Conservation (phyloP, 2,797 vertebrate genomes). For the Lacerta viridis region DNA sequence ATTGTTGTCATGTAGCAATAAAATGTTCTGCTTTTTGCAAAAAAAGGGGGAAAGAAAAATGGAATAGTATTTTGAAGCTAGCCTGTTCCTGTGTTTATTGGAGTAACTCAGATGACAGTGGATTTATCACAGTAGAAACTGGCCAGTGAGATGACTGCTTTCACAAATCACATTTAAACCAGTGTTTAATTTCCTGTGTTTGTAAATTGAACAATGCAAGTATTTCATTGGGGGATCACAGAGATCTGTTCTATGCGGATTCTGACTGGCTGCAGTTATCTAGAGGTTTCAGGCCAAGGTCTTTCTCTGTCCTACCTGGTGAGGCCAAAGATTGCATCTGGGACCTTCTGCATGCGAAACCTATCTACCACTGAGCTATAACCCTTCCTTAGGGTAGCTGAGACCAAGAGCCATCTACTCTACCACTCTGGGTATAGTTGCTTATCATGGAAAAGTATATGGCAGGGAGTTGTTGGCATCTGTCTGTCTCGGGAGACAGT, state of each 20-base stretch:
- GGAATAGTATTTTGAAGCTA: neutral
- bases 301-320: neutral
- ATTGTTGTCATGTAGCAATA: neutral
- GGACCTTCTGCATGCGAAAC: neutral
- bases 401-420: neutral
- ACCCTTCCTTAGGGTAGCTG: neutral
- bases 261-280: neutral
- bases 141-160: neutral
- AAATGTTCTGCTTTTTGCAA: conserved; percentile 41
- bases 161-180: neutral
- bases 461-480: neutral
- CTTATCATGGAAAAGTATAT: neutral
- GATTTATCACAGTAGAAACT: neutral
- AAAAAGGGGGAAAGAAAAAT: neutral
- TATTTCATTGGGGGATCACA: neutral
- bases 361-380: neutral
- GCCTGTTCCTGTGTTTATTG: neutral
- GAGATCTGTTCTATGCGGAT: no score
- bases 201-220: neutral
- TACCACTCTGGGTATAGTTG: neutral
- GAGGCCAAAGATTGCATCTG: neutral
- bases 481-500: no score
- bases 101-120: neutral
- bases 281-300: neutral
- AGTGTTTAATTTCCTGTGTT: neutral